Percentiles rank a stretch among this genome's conserved stretches.
Evolutionary conservation across 2,888 invertebrate genomes (phyloP).

Genomic region (Hymenopus coronatus): DNA sequence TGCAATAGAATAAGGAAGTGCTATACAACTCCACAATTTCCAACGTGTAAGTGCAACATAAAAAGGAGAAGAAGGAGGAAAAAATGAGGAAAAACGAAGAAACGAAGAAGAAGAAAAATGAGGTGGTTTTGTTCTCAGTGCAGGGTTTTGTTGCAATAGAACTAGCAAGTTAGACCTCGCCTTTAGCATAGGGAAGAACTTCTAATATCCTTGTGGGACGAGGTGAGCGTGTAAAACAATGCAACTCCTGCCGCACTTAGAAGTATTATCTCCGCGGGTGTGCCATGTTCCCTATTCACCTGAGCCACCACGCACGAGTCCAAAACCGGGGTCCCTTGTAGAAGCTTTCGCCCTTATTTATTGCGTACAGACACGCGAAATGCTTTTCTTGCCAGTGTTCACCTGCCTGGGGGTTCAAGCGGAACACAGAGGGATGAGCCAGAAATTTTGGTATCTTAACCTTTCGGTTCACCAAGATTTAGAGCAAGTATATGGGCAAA

Average conservation of each 20-base stretch:
- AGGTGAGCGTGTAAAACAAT: not conserved
- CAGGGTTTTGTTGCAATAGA: too few relatives aligned
- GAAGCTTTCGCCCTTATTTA: constrained; percentile 16
- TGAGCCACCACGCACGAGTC: not conserved
- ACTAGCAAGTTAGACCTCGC: too few relatives aligned
- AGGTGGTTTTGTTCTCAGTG: too few relatives aligned
- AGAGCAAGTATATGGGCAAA: not conserved
- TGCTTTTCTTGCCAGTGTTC: not conserved
- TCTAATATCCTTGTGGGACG: not conserved
- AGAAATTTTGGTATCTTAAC: not conserved
- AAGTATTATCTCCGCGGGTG: not conserved
- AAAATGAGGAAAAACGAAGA: too few relatives aligned
- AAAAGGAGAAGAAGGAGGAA: too few relatives aligned
- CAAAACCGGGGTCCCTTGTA: not conserved
- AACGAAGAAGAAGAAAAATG: too few relatives aligned
- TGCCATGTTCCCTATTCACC: not conserved
- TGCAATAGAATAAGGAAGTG: too few relatives aligned
- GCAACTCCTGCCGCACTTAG: not conserved
- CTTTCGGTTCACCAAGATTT: not conserved
- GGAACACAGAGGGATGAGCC: not conserved
- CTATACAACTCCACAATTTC: too few relatives aligned
- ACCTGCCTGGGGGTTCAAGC: not conserved
- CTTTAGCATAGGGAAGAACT: not conserved
- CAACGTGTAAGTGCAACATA: too few relatives aligned
- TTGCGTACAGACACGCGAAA: constrained; percentile 20